These are phyloP conservation scores for Carpatolechia fugitivella DNA, from an alignment of 2,888 invertebrate species.

Conservation along the genomic window DNA sequence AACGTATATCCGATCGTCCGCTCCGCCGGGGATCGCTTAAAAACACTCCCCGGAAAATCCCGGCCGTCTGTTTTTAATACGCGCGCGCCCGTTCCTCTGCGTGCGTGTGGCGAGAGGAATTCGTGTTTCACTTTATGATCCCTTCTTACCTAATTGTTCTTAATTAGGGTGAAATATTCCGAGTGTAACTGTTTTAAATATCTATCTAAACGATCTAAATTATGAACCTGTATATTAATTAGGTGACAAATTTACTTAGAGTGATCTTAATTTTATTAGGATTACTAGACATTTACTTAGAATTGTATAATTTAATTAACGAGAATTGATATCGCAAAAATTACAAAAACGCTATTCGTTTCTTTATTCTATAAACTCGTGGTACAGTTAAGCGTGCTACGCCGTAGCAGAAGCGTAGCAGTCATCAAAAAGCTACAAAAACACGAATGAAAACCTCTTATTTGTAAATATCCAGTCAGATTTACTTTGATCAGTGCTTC, in stretches of 20 bases:
- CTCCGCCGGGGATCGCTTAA: conserved; percentile 56
- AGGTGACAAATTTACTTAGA: no score
- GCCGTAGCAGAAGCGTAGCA: background rate
- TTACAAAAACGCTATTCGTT: no score
- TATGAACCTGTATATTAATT: no score
- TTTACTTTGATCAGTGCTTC: no score
- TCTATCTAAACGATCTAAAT: no score
- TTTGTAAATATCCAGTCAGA: no score
- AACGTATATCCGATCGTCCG: conserved; percentile 61
- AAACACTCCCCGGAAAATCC: conserved; percentile 67
- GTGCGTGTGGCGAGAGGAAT: conserved; percentile 9
- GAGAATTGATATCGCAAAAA: no score
- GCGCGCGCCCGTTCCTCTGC: conserved; percentile 12
- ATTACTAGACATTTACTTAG: no score
- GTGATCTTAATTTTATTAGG: no score
- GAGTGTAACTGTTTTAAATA: background rate
- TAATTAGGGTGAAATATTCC: conserved; percentile 1
- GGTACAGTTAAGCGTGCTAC: no score
- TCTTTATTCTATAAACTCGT: no score
- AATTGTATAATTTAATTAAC: no score
- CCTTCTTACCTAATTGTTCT: background rate
- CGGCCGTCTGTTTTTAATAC: conserved; percentile 47
- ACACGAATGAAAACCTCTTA: background rate
- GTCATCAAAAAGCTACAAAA: background rate
- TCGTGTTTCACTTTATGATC: conserved; percentile 7